Percentiles rank a stretch among this genome's conserved stretches.
These are phyloP conservation scores for Apamea epomidion DNA, from an alignment of 2,888 invertebrate genomes.

Conservation along the genomic window DNA sequence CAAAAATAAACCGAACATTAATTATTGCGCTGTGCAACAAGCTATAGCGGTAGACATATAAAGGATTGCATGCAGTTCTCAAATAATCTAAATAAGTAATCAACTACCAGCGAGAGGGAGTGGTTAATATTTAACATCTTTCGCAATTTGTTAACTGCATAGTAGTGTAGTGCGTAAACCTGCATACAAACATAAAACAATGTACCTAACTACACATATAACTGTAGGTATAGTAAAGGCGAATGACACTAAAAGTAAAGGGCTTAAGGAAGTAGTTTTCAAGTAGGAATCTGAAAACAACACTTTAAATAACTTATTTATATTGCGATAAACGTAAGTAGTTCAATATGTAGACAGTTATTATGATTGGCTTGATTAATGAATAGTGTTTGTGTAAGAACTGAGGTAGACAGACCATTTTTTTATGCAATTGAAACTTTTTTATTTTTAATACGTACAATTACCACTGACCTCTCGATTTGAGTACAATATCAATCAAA, in stretches of 20 bases:
- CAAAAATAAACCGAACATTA: slow-evolving; percentile 6
- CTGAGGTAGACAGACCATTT: not conserved
- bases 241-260: slow-evolving; percentile 66
- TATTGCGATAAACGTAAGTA: slow-evolving; percentile 10
- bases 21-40: not conserved
- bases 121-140: slow-evolving; percentile 34
- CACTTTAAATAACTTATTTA: slow-evolving; percentile 36
- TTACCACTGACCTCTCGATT: slow-evolving; percentile 4
- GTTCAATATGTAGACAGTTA: slow-evolving; percentile 7
- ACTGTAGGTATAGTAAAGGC: slow-evolving; percentile 41
- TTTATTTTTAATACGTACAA: not conserved
- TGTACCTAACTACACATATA: slow-evolving; percentile 16
- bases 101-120: slow-evolving; percentile 10
- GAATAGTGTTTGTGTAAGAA: slow-evolving; percentile 9
- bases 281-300: slow-evolving; percentile 44
- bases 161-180: slow-evolving; percentile 18
- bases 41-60: not conserved
- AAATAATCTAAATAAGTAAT: slow-evolving; percentile 46
- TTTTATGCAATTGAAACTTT: not conserved
- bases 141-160: slow-evolving; percentile 42
- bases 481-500: slow-evolving; percentile 13
- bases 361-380: slow-evolving; percentile 25
- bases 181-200: slow-evolving; percentile 31
- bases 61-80: slow-evolving; percentile 16
- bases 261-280: slow-evolving; percentile 59